Evolutionary conservation across 2,888 invertebrate genomes (phyloP), one percentile per base, ranked within the genome.

Genomic region (Branchipolynoe longqiensis): DNA sequence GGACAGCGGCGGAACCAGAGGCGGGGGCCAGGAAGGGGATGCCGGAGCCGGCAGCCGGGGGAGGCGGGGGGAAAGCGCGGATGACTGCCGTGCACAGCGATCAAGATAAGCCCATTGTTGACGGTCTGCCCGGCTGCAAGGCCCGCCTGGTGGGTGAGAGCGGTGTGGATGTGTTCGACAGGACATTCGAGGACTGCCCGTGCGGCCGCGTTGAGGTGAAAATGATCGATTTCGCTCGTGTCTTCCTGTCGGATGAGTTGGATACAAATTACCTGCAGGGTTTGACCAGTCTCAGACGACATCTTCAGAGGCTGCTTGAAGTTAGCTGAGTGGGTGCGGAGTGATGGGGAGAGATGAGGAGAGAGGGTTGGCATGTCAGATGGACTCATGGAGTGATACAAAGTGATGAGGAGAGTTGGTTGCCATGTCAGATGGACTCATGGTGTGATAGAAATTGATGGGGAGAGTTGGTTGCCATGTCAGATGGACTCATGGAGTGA

Each of bases 191-290:
- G 69, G 38, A 62, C 6, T 28, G 38, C 14, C 6, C 69, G 14
- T 31, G 69, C 38, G 33, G 38, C 33, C 6, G 38, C 18, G 38
- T 69, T 38, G 78, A 78, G 28, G 78, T 78, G 12, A 78, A 78
- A 78, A 78, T 78, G 78, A 78, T 78, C 28, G 78, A 78, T 78
- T 78, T 78, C 41, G 78, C 78, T 22, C 40, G 48, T 2, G 78
- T 78, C 6, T 78, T 78, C 41, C 78, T 25, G 6, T 25, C 78
- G 12, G 48, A 38, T 2, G 28, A 78, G 41, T 12, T 40, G 25
- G 78, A 78, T 40, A 48, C n/a, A 18, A 78, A 78, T 38, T 78
- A 78, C 48, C 38, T 78, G 6, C 28, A 41, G 18, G 78, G 78
- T 6, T 28, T 78, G 38, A 25, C 14, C 48, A 48, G 78, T 28